Evolutionary conservation across 1,140 invertebrate species (phyloP), one percentile per base, ranked within the genome.

Genomic region (Magallana ariakensis): DNA sequence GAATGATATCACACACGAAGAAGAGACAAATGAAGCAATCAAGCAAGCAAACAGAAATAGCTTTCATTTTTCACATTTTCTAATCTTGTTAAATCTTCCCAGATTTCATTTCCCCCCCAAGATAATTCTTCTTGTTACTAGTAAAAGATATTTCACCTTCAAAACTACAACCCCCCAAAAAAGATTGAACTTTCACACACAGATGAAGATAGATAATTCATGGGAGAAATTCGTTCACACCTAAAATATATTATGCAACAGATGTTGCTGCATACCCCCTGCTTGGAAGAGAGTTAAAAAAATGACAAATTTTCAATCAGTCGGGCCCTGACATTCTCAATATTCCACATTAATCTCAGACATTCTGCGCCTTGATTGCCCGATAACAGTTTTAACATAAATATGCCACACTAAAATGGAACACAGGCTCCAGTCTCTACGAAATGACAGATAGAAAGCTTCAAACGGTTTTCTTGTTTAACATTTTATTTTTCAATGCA

Each of bases 381-480:
- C 13, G 66, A 75, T 75, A 75, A 75, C 22, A 22, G 33, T 22
- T 75, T 75, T 75, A 75, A 75, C 66, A 75, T 75, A 75, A 75
- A 75, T 75, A 75, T 75, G 66, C 66, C 66, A 75, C 66, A 75
- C 66, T n/a, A 75, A 22, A 75, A 75, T 75, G 22, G 66, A 75
- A 75, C 66, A 75, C 66, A 75, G 66, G 22, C 66, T 22, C 10
- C 11, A 75, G 66, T 75, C 19, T 75, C 33, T 10, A 26, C 22
- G 7, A 33, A 26, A 11, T 75, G 66, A 75, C 19, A 70, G 66
- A 70, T 22, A 75, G 66, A 75, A 75, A 11, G 66, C 66, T 26
- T 75, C 66, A 75, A 75, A 75, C 66, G 33, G 19, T 26, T 75
- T 75, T 75, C 66, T 75, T 11, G 66, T 22, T 26, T 13, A 75